Conservation (phyloP, 2,888 invertebrate genomes). For the Lampropteryx suffumata region DNA sequence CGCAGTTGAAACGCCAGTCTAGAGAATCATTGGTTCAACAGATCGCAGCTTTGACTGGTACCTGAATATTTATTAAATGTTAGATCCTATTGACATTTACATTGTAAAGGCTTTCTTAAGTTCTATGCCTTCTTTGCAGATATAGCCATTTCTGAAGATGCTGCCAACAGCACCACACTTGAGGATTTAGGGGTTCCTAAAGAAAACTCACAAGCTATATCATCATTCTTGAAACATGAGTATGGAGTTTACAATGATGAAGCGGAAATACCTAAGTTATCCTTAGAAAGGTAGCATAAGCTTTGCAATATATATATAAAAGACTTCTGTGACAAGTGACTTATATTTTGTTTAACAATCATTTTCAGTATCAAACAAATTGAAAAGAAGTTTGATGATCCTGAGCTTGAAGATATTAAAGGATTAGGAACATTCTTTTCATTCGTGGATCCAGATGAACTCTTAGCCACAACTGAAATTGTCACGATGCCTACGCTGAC, state of each 20-base stretch:
- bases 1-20: slow-evolving; percentile 9
- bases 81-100: background rate
- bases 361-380: slow-evolving; percentile 36
- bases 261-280: slow-evolving; percentile 9
- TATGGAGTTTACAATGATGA: slow-evolving; percentile 15
- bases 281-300: slow-evolving; percentile 13
- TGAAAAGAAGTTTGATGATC: slow-evolving; percentile 27
- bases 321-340: no score
- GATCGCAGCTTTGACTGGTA: slow-evolving; percentile 14
- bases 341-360: background rate
- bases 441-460: slow-evolving; percentile 46
- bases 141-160: slow-evolving; percentile 5
- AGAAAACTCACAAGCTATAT: slow-evolving; percentile 7
- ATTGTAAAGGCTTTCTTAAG: background rate
- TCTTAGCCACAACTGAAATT: slow-evolving; percentile 44
- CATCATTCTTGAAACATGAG: slow-evolving; percentile 13
- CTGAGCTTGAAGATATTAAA: slow-evolving; percentile 19
- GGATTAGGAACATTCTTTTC: slow-evolving; percentile 46
- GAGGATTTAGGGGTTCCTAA: slow-evolving; percentile 11
- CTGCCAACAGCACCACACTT: slow-evolving; percentile 5
- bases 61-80: no score
- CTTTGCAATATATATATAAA: no score
- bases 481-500: slow-evolving; percentile 32
- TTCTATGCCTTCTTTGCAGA: slow-evolving; percentile 14
- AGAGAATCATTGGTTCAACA: slow-evolving; percentile 11